Conservation (phyloP, 2,888 invertebrate species). For the Cyclophora punctaria region DNA sequence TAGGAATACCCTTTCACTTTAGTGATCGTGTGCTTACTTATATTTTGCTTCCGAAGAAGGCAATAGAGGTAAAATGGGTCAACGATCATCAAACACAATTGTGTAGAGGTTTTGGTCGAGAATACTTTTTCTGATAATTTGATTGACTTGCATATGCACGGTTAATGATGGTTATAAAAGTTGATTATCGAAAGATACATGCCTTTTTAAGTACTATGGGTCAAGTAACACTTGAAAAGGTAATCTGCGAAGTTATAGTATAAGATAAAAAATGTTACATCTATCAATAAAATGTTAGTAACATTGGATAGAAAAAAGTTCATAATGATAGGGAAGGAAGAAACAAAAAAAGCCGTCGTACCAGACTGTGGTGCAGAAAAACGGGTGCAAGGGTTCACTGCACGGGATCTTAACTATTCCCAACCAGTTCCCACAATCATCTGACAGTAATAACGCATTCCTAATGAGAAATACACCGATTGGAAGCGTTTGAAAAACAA, state of each 20-base stretch:
- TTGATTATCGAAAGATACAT: too few species aligned
- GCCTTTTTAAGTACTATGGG: not conserved
- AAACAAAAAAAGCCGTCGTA: conserved; percentile 39
- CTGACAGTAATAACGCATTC: conserved; percentile 42
- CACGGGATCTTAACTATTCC: conserved; percentile 36
- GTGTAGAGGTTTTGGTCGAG: conserved; percentile 19
- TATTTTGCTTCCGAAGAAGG: conserved; percentile 34
- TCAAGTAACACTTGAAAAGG: conserved; percentile 1
- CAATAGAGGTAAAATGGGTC: conserved; percentile 35
- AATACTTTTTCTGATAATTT: conserved; percentile 8
- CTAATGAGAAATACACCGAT: conserved; percentile 46
- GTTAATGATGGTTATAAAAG: too few species aligned
- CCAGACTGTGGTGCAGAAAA: conserved; percentile 44
- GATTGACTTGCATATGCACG: conserved; percentile 3
- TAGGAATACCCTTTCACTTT: conserved; percentile 30
- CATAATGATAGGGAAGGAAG: conserved; percentile 19
- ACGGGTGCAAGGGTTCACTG: conserved; percentile 58
- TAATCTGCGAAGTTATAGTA: too few species aligned
- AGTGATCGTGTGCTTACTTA: conserved; percentile 26
- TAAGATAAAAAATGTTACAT: too few species aligned
- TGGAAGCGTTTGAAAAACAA: conserved; percentile 6
- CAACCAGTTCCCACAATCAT: conserved; percentile 48
- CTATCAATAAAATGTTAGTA: conserved; percentile 3
- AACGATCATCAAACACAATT: conserved; percentile 36
- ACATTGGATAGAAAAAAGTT: conserved; percentile 35